Conservation (phyloP, 1,140 invertebrate species). For the Euglossa dilemma region DNA sequence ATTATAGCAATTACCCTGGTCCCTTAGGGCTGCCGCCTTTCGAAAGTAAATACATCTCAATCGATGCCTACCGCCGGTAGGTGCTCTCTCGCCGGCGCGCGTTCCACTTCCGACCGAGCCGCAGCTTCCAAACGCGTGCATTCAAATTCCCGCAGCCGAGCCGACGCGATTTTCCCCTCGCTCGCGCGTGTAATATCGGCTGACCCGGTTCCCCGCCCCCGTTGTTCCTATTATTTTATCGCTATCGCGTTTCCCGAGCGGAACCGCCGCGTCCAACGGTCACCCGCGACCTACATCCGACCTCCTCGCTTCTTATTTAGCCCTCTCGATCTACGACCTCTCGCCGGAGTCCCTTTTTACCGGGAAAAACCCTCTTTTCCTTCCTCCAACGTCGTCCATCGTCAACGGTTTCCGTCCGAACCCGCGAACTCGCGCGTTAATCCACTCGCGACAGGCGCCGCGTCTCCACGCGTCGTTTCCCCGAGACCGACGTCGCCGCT, state of each 20-base stretch:
- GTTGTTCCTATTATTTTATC: constrained; percentile 40
- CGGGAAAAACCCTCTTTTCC: not conserved
- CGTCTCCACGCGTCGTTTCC: not conserved
- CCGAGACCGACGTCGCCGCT: not conserved
- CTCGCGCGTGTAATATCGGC: constrained; percentile 34
- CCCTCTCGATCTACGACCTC: too few species aligned
- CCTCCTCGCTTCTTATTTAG: not conserved
- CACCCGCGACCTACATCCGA: constrained; percentile 35
- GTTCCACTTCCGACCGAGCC: constrained; percentile 27
- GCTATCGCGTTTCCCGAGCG: constrained; percentile 24
- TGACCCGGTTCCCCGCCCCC: constrained; percentile 51
- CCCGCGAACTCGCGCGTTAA: too few species aligned
- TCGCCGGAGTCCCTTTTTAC: too few species aligned
- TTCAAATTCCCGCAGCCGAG: constrained; percentile 44
- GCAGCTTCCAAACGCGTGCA: not conserved
- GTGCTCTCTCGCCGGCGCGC: constrained; percentile 1
- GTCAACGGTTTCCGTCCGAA: too few species aligned
- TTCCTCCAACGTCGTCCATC: too few species aligned
- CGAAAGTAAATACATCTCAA: constrained; percentile 64
- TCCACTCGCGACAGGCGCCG: too few species aligned
- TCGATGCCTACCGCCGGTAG: constrained; percentile 37
- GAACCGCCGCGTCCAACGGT: constrained; percentile 23
- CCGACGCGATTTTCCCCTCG: constrained; percentile 28
- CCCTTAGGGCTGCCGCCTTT: constrained; percentile 66
- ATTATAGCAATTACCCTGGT: constrained; percentile 72